Conservation (phyloP, 2,113 vertebrate species). For the Leptodactylus fuscus region DNA sequence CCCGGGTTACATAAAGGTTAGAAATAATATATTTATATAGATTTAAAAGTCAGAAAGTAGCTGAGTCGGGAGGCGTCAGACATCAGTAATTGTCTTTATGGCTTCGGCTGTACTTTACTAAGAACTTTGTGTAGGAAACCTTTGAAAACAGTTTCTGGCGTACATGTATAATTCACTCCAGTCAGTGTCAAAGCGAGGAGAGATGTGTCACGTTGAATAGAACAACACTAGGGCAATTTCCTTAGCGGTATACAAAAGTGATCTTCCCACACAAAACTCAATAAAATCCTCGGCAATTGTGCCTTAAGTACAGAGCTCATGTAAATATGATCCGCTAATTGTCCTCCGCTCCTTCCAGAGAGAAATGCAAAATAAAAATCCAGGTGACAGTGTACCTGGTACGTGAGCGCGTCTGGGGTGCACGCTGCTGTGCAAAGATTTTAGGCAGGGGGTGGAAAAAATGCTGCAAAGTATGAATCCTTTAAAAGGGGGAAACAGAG, state of each 20-base stretch:
- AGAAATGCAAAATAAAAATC: background rate
- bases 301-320: constrained; percentile 45
- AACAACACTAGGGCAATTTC: constrained; percentile 55
- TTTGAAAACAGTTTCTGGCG: constrained; percentile 2
- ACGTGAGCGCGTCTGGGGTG: background rate
- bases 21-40: background rate
- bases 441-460: no score
- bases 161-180: constrained; percentile 46
- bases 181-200: constrained; percentile 45
- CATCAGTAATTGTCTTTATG: background rate
- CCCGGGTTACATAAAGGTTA: background rate
- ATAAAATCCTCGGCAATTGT: constrained; percentile 48
- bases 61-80: background rate
- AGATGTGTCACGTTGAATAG: constrained; percentile 54
- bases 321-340: constrained; percentile 54
- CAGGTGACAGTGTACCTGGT: background rate
- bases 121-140: constrained; percentile 50
- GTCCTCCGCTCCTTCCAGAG: constrained; percentile 7
- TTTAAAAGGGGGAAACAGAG: no score
- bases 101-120: background rate
- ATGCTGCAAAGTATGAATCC: no score
- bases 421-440: no score
- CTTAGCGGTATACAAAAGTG: constrained; percentile 53
- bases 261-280: constrained; percentile 57
- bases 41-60: background rate